Percentiles rank a stretch among this genome's conserved stretches.
These are phyloP conservation scores for Cistogaster globosa DNA, from an alignment of 2,888 invertebrate genomes.

Conservation along the genomic window DNA sequence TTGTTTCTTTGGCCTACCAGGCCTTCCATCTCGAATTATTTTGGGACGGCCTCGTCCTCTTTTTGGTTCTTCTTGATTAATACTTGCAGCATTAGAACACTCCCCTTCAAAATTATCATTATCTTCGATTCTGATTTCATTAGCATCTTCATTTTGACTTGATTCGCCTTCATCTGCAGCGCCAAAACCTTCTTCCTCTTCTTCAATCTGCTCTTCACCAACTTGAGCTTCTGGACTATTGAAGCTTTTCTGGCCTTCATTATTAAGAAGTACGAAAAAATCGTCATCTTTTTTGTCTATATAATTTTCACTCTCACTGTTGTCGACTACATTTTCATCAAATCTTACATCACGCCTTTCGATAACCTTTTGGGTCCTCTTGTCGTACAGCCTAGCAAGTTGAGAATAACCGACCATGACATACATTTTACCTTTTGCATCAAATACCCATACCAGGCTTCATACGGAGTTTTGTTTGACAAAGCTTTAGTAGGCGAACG, in stretches of 20 bases:
- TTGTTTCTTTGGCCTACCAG: neutral
- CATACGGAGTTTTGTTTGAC: no score
- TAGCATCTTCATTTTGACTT: neutral
- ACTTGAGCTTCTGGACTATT: neutral
- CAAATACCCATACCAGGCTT: slow-evolving; percentile 38
- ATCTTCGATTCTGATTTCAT: neutral
- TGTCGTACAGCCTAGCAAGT: no score
- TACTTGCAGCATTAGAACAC: neutral
- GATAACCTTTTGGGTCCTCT: no score
- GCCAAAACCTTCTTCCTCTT: neutral
- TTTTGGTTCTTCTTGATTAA: neutral
- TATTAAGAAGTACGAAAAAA: neutral
- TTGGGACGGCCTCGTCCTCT: no score
- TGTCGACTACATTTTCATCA: no score
- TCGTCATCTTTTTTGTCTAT: no score
- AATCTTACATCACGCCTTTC: no score
- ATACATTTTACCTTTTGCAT: no score
- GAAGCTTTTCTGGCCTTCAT: neutral
- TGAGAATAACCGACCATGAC: no score
- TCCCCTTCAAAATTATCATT: neutral
- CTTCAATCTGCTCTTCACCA: no score
- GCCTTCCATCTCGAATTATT: no score
- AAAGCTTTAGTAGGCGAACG: slow-evolving; percentile 25
- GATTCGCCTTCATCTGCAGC: neutral
- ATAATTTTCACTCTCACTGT: no score